These are phyloP conservation scores for Stegostoma tigrinum DNA, from an alignment of 2,113 vertebrate genomes.

Conservation along the genomic window DNA sequence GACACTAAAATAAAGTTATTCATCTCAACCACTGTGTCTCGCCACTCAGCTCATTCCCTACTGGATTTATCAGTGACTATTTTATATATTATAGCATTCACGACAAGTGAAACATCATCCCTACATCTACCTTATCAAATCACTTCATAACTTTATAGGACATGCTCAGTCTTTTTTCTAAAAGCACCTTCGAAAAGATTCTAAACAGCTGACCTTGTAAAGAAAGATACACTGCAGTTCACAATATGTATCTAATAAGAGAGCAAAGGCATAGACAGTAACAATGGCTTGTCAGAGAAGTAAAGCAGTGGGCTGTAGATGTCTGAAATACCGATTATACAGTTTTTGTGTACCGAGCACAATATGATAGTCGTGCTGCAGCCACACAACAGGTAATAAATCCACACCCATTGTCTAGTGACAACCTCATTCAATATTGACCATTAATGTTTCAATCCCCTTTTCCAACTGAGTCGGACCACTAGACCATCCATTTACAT, in stretches of 20 bases:
- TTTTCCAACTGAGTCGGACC: background rate
- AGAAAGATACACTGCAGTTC: background rate
- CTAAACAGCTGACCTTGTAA: background rate
- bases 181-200: background rate
- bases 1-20: background rate
- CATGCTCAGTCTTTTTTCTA: background rate
- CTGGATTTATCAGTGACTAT: too few species aligned
- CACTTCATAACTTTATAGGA: background rate
- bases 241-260: background rate
- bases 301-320: background rate
- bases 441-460: background rate
- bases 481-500: background rate
- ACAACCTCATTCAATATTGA: background rate
- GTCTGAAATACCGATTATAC: background rate
- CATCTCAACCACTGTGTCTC: background rate
- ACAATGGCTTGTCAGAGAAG: background rate
- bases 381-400: background rate
- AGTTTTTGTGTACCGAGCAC: background rate
- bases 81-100: background rate
- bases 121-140: background rate
- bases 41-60: too few species aligned
- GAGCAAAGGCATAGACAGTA: background rate
- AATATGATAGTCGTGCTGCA: background rate
- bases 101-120: background rate
- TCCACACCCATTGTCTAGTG: background rate